phyloP scores from a whole-genome alignment of 2,888 invertebrate species.

The Subacronicta megacephala region DNA sequence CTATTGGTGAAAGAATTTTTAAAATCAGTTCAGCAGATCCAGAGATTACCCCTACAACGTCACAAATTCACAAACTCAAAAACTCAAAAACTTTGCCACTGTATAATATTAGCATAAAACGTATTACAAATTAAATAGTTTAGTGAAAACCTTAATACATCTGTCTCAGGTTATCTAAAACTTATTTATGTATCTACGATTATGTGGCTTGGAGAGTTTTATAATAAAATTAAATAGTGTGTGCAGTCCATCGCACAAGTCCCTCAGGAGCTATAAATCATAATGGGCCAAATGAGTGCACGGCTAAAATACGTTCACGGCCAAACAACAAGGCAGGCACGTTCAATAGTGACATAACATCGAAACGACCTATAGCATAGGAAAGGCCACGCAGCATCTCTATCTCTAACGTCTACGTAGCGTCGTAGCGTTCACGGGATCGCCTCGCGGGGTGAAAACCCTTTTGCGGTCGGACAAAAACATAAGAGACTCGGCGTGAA shows the following conservation, averaged over 20 bases:
- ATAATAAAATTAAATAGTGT: constrained; percentile 24
- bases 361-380: constrained; percentile 80
- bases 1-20: no score
- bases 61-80: no score
- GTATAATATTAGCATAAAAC: no score
- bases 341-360: constrained; percentile 87
- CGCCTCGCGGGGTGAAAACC: constrained; percentile 85
- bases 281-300: constrained; percentile 70
- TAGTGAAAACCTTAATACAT: no score
- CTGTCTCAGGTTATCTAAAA: no score
- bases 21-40: no score
- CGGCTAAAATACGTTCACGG: constrained; percentile 81
- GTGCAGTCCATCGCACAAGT: constrained; percentile 57
- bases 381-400: constrained; percentile 85
- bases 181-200: no score
- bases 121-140: no score
- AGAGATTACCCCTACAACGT: no score
- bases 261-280: constrained; percentile 65
- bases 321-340: constrained; percentile 81
- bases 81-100: no score
- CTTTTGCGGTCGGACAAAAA: constrained; percentile 80
- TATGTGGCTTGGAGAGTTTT: constrained; percentile 2
- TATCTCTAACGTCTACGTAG: constrained; percentile 85
- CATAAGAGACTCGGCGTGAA: constrained; percentile 75
- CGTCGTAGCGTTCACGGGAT: constrained; percentile 75